Conservation (phyloP, 2,113 vertebrate species). For the Vulpes ferrilata region DNA sequence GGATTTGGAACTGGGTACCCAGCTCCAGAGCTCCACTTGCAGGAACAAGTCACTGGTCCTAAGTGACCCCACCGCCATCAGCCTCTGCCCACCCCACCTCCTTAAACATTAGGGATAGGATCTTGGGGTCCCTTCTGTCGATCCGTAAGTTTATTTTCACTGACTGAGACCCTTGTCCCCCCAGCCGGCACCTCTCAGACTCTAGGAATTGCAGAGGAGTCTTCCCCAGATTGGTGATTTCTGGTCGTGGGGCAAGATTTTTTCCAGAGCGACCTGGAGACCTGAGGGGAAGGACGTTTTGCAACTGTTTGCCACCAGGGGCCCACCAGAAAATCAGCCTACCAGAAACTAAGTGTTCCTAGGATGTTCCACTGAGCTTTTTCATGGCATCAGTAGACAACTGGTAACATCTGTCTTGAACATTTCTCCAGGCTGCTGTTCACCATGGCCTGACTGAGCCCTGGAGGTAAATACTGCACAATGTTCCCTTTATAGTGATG, state of each 20-base stretch:
- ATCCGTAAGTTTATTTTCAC: neutral
- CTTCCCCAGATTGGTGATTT: neutral
- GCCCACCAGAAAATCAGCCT: neutral
- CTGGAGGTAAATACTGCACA: neutral
- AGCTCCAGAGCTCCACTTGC: neutral
- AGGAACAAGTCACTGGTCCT: neutral
- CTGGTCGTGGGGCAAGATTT: neutral
- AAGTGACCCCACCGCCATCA: neutral
- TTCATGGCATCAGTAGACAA: neutral
- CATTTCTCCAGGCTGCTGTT: neutral
- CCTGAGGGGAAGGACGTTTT: neutral
- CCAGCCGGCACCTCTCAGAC: neutral
- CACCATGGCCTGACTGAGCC: neutral
- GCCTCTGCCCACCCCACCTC: neutral
- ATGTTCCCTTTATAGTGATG: neutral
- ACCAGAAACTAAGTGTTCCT: neutral
- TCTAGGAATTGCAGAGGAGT: neutral
- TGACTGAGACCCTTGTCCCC: neutral
- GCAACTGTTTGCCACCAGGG: neutral
- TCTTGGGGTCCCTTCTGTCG: neutral
- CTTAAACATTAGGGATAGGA: fast-evolving
- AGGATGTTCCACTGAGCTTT: neutral
- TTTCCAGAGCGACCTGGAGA: neutral
- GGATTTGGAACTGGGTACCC: neutral
- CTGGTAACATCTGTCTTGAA: neutral